These are phyloP conservation scores for Ornithoptera alexandrae DNA, from an alignment of 2,888 invertebrate species.

Conservation along the genomic window DNA sequence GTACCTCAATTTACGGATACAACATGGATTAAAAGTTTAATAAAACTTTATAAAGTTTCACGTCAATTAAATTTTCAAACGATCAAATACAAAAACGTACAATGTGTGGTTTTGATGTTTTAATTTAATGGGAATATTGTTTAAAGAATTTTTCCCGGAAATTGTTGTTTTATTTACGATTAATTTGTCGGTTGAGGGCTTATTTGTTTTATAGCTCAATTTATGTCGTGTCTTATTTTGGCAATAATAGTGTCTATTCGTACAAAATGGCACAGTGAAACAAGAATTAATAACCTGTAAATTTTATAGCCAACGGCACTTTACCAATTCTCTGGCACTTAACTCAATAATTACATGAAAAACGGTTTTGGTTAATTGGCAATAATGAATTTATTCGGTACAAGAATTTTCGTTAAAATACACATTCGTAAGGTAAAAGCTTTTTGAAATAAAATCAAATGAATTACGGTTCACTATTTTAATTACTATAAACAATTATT, in stretches of 20 bases:
- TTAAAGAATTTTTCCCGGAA: neutral
- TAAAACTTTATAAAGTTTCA: no score
- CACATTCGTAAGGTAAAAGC: neutral
- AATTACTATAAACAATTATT: no score
- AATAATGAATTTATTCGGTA: neutral
- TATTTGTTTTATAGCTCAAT: constrained; percentile 23
- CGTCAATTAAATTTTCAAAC: no score
- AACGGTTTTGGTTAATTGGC: neutral
- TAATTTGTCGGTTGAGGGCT: constrained; percentile 8
- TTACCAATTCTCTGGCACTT: constrained; percentile 10
- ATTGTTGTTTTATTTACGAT: neutral
- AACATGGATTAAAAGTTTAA: no score
- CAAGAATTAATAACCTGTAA: constrained; percentile 24
- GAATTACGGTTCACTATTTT: no score
- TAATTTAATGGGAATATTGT: neutral
- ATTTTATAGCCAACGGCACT: constrained; percentile 17
- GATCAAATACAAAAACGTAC: neutral
- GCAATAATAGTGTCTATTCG: constrained; percentile 9
- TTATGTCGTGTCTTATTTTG: constrained; percentile 6
- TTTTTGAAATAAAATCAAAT: no score
- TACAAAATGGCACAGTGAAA: constrained; percentile 19
- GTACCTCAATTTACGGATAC: no score
- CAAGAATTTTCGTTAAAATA: neutral
- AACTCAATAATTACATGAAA: constrained; percentile 6
- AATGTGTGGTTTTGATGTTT: neutral